These are phyloP conservation scores for Cirrhinus mrigala DNA, from an alignment of 2,797 vertebrate species.

Conservation along the genomic window DNA sequence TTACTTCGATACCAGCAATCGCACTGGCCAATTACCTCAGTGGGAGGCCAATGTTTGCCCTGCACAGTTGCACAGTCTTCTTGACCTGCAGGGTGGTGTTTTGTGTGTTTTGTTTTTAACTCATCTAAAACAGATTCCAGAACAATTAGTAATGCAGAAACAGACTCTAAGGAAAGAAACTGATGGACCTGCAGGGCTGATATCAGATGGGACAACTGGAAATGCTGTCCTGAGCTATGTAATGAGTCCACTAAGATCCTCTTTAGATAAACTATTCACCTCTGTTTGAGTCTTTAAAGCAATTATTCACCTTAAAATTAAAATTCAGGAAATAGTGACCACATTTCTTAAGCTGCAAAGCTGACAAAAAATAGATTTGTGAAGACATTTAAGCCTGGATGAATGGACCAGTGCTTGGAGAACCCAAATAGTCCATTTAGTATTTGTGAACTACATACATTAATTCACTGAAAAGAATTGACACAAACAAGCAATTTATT, in stretches of 20 bases:
- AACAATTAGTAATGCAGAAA: slow-evolving; percentile 21
- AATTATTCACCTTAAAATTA: neutral
- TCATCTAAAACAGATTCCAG: slow-evolving; percentile 5
- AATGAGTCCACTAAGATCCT: neutral
- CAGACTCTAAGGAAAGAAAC: neutral
- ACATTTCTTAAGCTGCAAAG: neutral
- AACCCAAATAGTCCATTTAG: neutral
- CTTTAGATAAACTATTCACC: neutral
- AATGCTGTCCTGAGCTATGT: neutral
- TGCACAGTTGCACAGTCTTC: slow-evolving; percentile 57
- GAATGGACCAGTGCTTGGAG: neutral
- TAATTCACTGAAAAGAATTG: neutral
- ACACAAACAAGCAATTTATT: neutral
- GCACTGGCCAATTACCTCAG: slow-evolving; percentile 68
- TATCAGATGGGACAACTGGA: neutral
- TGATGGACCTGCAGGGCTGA: neutral
- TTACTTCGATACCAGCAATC: slow-evolving; percentile 54
- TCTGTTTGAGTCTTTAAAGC: neutral
- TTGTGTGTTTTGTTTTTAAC: slow-evolving; percentile 46
- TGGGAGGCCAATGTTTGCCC: slow-evolving; percentile 68
- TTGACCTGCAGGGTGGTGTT: slow-evolving; percentile 61
- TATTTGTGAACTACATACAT: neutral
- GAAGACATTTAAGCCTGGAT: neutral
- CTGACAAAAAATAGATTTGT: neutral
- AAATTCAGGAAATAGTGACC: neutral